phyloP scores from a whole-genome alignment of 2,888 invertebrate genomes.

The Dynastes hyllus region DNA sequence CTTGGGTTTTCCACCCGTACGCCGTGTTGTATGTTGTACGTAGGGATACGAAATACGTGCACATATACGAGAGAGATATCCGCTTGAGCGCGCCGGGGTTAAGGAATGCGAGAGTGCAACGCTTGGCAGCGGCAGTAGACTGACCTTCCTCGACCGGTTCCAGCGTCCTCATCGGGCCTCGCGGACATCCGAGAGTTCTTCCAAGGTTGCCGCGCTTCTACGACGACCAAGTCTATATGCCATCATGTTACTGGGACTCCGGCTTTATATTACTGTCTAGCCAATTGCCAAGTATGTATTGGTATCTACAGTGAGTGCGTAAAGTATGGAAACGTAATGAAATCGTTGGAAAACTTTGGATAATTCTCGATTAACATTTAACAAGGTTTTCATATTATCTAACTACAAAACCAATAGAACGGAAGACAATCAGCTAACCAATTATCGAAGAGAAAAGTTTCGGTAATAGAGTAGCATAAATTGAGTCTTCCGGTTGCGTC shows the following conservation, averaged over 20 bases:
- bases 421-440: too few relatives aligned
- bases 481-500: too few relatives aligned
- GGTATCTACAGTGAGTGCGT: neutral
- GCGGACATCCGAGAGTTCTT: constrained; percentile 58
- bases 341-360: too few relatives aligned
- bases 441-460: too few relatives aligned
- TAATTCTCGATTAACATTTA: too few relatives aligned
- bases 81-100: constrained; percentile 23
- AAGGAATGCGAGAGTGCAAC: constrained; percentile 58
- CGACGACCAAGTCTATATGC: constrained; percentile 46
- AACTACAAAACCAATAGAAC: too few relatives aligned
- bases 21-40: neutral
- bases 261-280: neutral
- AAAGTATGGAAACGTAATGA: too few relatives aligned
- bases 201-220: constrained; percentile 55
- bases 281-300: neutral
- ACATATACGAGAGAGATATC: neutral
- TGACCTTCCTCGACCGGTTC: constrained; percentile 63
- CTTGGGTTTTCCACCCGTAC: neutral
- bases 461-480: too few relatives aligned
- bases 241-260: constrained; percentile 57
- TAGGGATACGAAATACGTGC: neutral
- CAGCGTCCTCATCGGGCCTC: constrained; percentile 57
- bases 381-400: too few relatives aligned
- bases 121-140: constrained; percentile 55